Evolutionary conservation across 2,113 vertebrate genomes (phyloP).

Genomic region (Cyphomyrus plagiostoma): DNA sequence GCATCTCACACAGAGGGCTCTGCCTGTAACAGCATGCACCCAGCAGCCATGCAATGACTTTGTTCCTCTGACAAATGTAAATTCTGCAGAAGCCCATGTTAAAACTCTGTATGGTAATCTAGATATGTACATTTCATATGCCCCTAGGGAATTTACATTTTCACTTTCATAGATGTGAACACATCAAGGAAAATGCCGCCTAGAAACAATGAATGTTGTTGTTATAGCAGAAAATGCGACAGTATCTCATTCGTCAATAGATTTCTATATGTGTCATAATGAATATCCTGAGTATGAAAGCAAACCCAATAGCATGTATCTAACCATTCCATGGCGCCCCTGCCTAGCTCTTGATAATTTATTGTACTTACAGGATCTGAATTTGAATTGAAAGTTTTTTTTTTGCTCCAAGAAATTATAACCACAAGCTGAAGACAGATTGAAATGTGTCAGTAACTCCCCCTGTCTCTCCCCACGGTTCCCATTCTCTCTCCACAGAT

Average conservation of each 20-base stretch:
- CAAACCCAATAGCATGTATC: neutral
- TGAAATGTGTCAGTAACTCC: conserved; percentile 37
- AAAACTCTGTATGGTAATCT: neutral
- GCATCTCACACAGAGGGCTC: conserved; percentile 28
- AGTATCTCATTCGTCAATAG: neutral
- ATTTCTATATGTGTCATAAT: neutral
- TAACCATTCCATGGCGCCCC: neutral
- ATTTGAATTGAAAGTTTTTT: conserved; percentile 20
- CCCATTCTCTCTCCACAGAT: conserved; percentile 36
- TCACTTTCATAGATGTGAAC: neutral
- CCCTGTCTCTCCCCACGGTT: conserved; percentile 25
- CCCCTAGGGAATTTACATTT: neutral
- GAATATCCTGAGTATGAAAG: neutral
- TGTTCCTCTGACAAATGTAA: conserved; percentile 17
- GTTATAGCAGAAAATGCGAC: neutral
- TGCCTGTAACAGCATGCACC: conserved; percentile 17
- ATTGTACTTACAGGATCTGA: conserved; percentile 25
- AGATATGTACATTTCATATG: neutral
- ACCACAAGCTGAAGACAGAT: conserved; percentile 18
- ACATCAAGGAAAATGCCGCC: neutral
- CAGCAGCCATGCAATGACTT: conserved; percentile 27
- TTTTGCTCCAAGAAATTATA: conserved; percentile 23
- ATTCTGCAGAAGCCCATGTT: neutral
- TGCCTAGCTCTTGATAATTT: neutral
- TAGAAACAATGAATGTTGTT: conserved; percentile 4